Percentiles rank a stretch among this genome's conserved stretches.
These are phyloP conservation scores for Achatina immaculata DNA, from an alignment of 1,140 invertebrate species.

Conservation along the genomic window DNA sequence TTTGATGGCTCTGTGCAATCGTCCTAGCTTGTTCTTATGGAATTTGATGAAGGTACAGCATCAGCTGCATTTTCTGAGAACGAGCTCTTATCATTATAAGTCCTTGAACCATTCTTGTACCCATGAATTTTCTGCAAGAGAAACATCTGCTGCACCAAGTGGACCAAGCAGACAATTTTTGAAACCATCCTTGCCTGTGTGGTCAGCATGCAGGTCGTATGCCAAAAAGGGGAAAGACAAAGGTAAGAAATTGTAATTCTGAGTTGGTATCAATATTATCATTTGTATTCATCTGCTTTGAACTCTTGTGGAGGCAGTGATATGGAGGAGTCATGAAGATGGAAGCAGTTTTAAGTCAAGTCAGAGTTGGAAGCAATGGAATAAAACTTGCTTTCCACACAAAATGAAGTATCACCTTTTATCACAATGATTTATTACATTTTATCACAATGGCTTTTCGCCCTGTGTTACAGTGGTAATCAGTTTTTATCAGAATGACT, in stretches of 20 bases:
- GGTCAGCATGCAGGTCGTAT: slow-evolving; percentile 35
- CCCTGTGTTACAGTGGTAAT: too few species aligned
- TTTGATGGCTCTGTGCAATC: neutral
- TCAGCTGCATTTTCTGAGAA: neutral
- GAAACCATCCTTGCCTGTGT: neutral
- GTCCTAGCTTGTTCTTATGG: neutral
- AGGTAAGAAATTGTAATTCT: slow-evolving; percentile 23
- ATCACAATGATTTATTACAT: too few species aligned
- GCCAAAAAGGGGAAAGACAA: slow-evolving; percentile 43
- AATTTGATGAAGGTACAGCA: neutral
- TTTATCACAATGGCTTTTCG: too few species aligned
- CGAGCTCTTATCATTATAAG: neutral
- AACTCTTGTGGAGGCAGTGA: too few species aligned
- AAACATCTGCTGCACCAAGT: neutral
- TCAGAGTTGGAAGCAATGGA: too few species aligned
- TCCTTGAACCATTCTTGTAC: neutral
- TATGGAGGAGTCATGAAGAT: too few species aligned
- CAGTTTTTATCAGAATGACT: neutral
- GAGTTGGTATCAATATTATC: too few species aligned
- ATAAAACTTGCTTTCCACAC: too few species aligned
- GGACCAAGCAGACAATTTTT: neutral
- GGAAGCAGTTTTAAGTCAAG: too few species aligned
- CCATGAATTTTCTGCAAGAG: neutral
- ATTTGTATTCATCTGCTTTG: too few species aligned
- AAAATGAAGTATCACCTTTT: too few species aligned